phyloP scores from a whole-genome alignment of 2,797 vertebrate genomes.

The Todus mexicanus region DNA sequence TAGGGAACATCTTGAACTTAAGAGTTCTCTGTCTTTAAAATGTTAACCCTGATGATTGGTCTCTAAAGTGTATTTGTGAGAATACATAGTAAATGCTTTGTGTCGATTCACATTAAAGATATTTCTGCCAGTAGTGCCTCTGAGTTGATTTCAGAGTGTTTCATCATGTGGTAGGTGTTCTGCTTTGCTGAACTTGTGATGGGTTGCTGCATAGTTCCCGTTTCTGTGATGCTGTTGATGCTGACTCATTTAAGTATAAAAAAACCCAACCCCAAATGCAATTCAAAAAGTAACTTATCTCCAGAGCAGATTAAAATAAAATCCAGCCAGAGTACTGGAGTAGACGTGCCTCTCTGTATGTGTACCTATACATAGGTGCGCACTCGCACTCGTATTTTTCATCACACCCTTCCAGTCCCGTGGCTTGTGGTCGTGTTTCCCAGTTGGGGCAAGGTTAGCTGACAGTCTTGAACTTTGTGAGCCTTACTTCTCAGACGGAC shows the following conservation, averaged over 20 bases:
- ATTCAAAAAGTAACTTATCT: not conserved
- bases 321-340: not conserved
- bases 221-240: not conserved
- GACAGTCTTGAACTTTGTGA: not conserved
- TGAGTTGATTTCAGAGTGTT: not conserved
- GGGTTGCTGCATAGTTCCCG: not conserved
- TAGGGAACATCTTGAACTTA: not conserved
- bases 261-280: not conserved
- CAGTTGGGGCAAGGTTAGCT: not conserved
- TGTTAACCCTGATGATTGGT: not conserved
- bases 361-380: not conserved
- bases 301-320: not conserved
- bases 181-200: not conserved
- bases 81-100: not conserved
- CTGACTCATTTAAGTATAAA: not conserved
- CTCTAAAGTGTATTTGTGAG: not conserved
- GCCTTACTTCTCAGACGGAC: not conserved
- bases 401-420: not conserved
- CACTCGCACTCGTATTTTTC: rapidly evolving
- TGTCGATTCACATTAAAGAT: not conserved
- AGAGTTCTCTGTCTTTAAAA: not conserved
- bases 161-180: not conserved
- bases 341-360: too few relatives aligned
- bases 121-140: not conserved
- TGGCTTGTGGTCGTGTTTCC: not conserved